phyloP scores from a whole-genome alignment of 2,888 invertebrate species.

The Sclerodermus sp. region DNA sequence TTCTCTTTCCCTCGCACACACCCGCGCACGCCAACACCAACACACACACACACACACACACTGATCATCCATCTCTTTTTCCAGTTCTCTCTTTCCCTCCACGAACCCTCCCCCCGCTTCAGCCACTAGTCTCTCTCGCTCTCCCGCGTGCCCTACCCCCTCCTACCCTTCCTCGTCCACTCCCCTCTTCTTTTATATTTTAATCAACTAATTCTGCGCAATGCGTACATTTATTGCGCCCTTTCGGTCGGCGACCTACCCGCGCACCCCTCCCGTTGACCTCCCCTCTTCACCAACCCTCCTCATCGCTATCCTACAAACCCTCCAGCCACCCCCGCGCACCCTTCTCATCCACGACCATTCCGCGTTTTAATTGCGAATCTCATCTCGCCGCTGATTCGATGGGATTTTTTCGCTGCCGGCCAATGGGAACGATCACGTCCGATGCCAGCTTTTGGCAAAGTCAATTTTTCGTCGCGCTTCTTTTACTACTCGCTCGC shows the following conservation, averaged over 20 bases:
- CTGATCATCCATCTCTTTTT: no score
- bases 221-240: constrained; percentile 55
- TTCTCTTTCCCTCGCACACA: no score
- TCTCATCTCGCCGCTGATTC: constrained; percentile 52
- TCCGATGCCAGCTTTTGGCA: constrained; percentile 32
- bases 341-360: constrained; percentile 31
- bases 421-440: constrained; percentile 52
- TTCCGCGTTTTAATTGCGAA: constrained; percentile 53
- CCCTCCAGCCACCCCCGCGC: constrained; percentile 12
- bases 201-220: constrained; percentile 58
- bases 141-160: constrained; percentile 4
- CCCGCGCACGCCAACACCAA: no score
- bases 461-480: constrained; percentile 36
- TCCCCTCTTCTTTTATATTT: constrained; percentile 55
- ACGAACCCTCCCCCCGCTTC: constrained; percentile 1
- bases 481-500: constrained; percentile 23
- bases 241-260: constrained; percentile 35
- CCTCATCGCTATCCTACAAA: constrained; percentile 20
- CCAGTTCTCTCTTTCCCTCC: neutral
- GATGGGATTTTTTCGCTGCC: constrained; percentile 51
- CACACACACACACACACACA: no score
- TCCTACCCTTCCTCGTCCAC: constrained; percentile 26
- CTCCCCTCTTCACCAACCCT: constrained; percentile 5
- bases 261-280: constrained; percentile 17
- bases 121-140: constrained; percentile 9